These are phyloP conservation scores for Aradus depressus DNA, from an alignment of 2,888 invertebrate genomes.

Conservation along the genomic window DNA sequence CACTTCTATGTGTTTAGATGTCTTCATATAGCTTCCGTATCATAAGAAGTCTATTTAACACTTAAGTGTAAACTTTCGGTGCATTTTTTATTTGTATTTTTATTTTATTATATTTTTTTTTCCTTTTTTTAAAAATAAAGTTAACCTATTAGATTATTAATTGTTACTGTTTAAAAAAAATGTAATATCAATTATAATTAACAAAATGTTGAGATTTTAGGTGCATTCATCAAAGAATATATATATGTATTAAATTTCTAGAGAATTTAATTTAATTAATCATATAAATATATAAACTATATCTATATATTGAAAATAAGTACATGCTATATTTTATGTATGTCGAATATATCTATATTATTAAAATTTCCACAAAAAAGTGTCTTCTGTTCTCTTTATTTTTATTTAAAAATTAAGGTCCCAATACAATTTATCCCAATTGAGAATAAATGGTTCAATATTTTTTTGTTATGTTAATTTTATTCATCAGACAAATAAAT, in stretches of 20 bases:
- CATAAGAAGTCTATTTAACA: constrained; percentile 16
- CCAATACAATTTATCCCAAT: too few relatives aligned
- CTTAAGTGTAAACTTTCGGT: constrained; percentile 24
- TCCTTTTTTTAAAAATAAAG: too few relatives aligned
- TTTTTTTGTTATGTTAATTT: too few relatives aligned
- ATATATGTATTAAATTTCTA: constrained; percentile 24
- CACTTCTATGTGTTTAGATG: constrained; percentile 19
- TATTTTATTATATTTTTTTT: too few relatives aligned
- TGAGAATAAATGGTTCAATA: too few relatives aligned
- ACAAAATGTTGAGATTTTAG: constrained; percentile 26
- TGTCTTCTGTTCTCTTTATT: not conserved
- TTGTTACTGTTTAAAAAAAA: constrained; percentile 29
- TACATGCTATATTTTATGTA: constrained; percentile 32
- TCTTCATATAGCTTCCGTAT: constrained; percentile 4
- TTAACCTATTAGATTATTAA: constrained; percentile 27
- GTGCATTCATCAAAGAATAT: constrained; percentile 27
- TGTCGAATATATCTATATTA: constrained; percentile 31
- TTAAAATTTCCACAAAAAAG: constrained; percentile 28
- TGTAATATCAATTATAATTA: constrained; percentile 26
- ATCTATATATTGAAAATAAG: constrained; percentile 29
- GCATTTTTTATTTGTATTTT: constrained; percentile 27
- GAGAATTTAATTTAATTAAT: constrained; percentile 26
- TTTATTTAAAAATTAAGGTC: not conserved
- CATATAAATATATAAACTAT: constrained; percentile 29
- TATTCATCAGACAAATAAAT: too few relatives aligned